Evolutionary conservation across 2,888 invertebrate genomes (phyloP).

Genomic region (Priocnemis perturbator): DNA sequence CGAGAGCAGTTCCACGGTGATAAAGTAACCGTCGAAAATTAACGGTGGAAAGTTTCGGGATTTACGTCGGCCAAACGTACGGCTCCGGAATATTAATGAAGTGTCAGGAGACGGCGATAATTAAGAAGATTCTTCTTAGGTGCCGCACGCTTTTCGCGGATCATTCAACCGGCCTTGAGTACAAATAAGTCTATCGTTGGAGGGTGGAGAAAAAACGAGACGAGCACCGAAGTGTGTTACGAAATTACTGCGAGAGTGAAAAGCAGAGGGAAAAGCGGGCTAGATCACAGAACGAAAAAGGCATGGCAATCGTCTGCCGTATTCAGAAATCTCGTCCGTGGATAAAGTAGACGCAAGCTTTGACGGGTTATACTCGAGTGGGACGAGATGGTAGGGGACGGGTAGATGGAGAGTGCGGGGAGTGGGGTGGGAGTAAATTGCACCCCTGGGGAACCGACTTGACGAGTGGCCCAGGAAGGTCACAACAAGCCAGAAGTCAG

Average conservation of each 20-base stretch:
- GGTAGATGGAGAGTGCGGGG: slow-evolving; percentile 27
- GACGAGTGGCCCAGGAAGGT: slow-evolving; percentile 55
- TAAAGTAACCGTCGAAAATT: no score
- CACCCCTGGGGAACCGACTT: slow-evolving; percentile 63
- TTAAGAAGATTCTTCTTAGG: slow-evolving; percentile 17
- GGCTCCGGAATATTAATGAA: slow-evolving; percentile 22
- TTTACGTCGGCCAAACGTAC: slow-evolving; percentile 1
- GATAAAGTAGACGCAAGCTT: neutral
- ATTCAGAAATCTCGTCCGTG: slow-evolving; percentile 38
- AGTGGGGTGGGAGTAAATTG: slow-evolving; percentile 59
- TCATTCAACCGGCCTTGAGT: slow-evolving; percentile 19
- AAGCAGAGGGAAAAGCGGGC: slow-evolving; percentile 9
- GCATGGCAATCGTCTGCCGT: slow-evolving; percentile 7
- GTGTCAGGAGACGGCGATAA: slow-evolving; percentile 11
- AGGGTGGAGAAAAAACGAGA: neutral
- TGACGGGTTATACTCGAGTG: no score
- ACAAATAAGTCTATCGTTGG: slow-evolving; percentile 45
- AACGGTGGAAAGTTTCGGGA: neutral
- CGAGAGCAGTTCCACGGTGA: no score
- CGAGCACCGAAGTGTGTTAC: neutral
- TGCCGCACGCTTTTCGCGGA: slow-evolving; percentile 8
- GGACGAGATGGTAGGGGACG: neutral
- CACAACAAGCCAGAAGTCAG: slow-evolving; percentile 61
- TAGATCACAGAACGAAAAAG: slow-evolving; percentile 18
- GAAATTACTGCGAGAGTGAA: slow-evolving; percentile 21